Base-by-base conservation (phyloP, 1,140 invertebrate genomes). In the Conus ventricosus region DNA sequence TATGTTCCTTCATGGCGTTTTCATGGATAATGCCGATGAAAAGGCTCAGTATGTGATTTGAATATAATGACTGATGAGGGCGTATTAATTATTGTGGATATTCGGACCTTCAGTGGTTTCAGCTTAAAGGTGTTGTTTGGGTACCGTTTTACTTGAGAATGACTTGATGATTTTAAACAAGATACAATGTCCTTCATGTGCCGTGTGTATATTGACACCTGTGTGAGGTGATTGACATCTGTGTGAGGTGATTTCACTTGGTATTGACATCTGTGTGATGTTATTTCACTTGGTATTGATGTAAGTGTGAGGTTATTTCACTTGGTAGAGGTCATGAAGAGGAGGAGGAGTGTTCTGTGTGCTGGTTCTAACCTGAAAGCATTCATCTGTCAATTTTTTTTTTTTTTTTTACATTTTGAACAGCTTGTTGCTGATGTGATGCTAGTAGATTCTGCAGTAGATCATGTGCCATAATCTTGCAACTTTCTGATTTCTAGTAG, bases 401-500 rank as follows among this genome's bases (percentile, higher is more conserved):
- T 20, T 75, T 75, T 20, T n/a, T 8, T 75, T 75, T n/a, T 1
- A 20, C n/a, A 25, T 75, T 75, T 75, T 75, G 8, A n/a, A n/a
- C 23, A 25, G 20, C n/a, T n/a, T 17, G 71, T 75, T 75, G 71
- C 71, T 75, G 71, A 75, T 75, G 8, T 23, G 17, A 75, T n/a
- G n/a, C n/a, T n/a, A 23, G 71, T 20, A 75, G 17, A 17, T 17
- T n/a, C 71, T 75, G 17, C 17, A 8, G 17, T 75, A 80, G 39
- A 80, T 27, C 25, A 4, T 80, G 76, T 80, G 76, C 76, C 76
- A 80, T 80, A 80, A 80, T 80, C 76, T 80, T 51, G 76, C 25
- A 20, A 80, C 76, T 39, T 80, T 80, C 76, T 20, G 8, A 75
- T 75, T 20, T n/a, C n/a, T n/a, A 25, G 39, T 39, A 39, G 39